A percentile compares a stretch with the other conserved stretches of the same genome.
phyloP scores from a whole-genome alignment of 1,140 invertebrate species.

The Phymorhynchus buccinoides region DNA sequence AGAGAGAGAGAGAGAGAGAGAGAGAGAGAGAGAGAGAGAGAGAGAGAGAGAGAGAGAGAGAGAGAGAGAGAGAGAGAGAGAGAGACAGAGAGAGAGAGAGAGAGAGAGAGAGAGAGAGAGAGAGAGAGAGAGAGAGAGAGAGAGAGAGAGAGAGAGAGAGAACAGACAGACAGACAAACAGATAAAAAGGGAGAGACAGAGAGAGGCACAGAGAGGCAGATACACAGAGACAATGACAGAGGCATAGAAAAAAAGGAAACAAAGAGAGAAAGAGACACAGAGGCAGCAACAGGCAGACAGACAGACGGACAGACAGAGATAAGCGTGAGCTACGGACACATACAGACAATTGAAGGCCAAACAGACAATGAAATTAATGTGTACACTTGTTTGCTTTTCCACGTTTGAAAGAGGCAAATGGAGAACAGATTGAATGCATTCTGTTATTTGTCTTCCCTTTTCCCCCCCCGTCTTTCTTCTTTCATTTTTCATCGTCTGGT shows the following conservation, averaged over 20 bases:
- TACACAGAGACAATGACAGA: not conserved
- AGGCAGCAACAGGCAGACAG: not conserved
- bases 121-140: constrained; percentile 28
- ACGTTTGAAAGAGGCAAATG: no score
- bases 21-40: no score
- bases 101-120: constrained; percentile 17
- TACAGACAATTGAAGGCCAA: not conserved
- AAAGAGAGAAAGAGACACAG: not conserved
- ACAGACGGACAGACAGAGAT: not conserved
- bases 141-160: constrained; percentile 23
- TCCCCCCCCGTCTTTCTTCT: no score
- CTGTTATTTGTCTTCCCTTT: no score
- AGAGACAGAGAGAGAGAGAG: not conserved
- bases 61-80: not conserved
- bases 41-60: not conserved
- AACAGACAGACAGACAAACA: not conserved
- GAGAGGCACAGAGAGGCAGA: not conserved
- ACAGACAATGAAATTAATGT: not conserved
- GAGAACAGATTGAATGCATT: no score
- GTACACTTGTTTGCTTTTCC: no score
- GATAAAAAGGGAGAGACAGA: not conserved
- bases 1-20: no score
- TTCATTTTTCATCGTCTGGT: no score
- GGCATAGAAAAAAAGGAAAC: no score
- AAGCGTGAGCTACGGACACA: not conserved